These are phyloP conservation scores for Petrolisthes manimaculis DNA, from an alignment of 2,888 invertebrate species.

Conservation along the genomic window DNA sequence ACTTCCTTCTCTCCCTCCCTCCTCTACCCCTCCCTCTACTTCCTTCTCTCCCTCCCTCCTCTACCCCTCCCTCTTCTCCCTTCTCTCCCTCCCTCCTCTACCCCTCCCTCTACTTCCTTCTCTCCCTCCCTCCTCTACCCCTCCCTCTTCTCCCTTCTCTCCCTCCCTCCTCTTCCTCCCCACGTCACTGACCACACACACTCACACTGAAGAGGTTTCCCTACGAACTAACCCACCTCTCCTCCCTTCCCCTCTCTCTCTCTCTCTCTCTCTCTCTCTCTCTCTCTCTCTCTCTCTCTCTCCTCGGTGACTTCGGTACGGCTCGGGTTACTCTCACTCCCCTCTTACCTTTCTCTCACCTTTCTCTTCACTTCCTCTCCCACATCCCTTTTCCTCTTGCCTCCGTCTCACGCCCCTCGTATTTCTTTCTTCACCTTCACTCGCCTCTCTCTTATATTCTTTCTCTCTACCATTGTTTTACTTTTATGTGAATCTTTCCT, in stretches of 20 bases:
- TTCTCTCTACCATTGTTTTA: too few relatives aligned
- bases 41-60: not conserved
- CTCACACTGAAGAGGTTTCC: too few relatives aligned
- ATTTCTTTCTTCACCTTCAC: too few relatives aligned
- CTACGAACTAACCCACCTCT: not conserved
- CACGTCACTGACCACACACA: not conserved
- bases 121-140: too few relatives aligned
- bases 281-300: slow-evolving; percentile 33
- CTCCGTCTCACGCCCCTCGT: too few relatives aligned
- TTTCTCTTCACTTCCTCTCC: slow-evolving; percentile 1
- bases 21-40: not conserved
- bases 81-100: not conserved
- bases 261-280: slow-evolving; percentile 30
- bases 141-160: not conserved
- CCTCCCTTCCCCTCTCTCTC: not conserved
- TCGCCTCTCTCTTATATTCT: too few relatives aligned
- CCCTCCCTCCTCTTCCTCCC: too few relatives aligned
- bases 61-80: too few relatives aligned
- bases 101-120: not conserved
- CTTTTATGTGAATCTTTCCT: too few relatives aligned
- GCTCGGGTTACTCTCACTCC: too few relatives aligned
- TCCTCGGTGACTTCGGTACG: too few relatives aligned
- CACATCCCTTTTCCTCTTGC: slow-evolving; percentile 12
- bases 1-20: not conserved
- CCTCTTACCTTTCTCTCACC: slow-evolving; percentile 15